Conservation (phyloP, 2,797 vertebrate genomes). For the Pempheris klunzingeri region DNA sequence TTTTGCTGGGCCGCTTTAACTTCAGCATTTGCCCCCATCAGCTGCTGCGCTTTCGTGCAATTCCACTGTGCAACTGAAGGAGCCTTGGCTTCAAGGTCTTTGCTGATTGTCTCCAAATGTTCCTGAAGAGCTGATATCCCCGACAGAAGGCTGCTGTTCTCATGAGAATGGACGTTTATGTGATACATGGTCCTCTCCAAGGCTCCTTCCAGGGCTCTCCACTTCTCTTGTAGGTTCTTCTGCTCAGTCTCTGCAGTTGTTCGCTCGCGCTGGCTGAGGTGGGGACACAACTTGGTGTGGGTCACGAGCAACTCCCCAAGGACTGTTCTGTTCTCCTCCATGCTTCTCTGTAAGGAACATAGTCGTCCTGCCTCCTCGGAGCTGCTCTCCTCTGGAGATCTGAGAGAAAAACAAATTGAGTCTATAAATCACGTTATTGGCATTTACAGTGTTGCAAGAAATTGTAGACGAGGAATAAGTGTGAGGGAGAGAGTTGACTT, state of each 20-base stretch:
- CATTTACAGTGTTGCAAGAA: not conserved
- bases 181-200: conserved; percentile 82
- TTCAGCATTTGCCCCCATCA: conserved; percentile 83
- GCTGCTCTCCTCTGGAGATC: conserved; percentile 85
- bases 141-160: conserved; percentile 70
- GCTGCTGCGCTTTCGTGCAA: conserved; percentile 67
- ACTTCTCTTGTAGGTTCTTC: conserved; percentile 83
- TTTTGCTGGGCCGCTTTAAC: conserved; percentile 83
- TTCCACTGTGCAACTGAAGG: conserved; percentile 58
- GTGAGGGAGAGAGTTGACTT: not conserved
- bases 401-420: conserved; percentile 66
- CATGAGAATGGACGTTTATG: conserved; percentile 70
- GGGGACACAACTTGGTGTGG: conserved; percentile 76
- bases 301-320: conserved; percentile 84
- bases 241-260: conserved; percentile 81
- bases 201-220: conserved; percentile 83
- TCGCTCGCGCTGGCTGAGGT: conserved; percentile 83
- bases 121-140: conserved; percentile 74
- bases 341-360: conserved; percentile 76
- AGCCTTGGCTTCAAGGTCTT: conserved; percentile 55
- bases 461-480: not conserved
- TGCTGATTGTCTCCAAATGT: conserved; percentile 73
- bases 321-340: conserved; percentile 83
- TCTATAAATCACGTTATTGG: not conserved
- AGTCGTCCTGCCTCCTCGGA: conserved; percentile 84